Conservation (phyloP, 1,140 invertebrate genomes). For the Wasmannia auropunctata region DNA sequence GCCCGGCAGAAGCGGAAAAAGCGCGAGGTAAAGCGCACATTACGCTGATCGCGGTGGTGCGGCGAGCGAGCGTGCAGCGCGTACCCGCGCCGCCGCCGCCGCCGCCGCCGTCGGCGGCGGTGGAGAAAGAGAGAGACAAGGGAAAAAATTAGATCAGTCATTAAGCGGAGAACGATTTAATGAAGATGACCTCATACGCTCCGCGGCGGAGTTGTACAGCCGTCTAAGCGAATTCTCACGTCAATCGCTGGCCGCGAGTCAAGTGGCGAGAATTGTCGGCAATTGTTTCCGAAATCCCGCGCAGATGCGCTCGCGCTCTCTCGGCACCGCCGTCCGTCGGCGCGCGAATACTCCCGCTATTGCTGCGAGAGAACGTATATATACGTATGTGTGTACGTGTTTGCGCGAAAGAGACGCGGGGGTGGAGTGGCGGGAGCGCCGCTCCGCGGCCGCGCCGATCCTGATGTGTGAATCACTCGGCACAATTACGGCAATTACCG, state of each 20-base stretch:
- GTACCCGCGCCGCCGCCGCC: too few species aligned
- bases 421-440: slow-evolving; percentile 51
- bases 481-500: slow-evolving; percentile 85
- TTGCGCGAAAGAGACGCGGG: slow-evolving; percentile 55
- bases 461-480: slow-evolving; percentile 86
- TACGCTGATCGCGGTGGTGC: background rate
- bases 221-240: slow-evolving; percentile 85
- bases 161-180: slow-evolving; percentile 85
- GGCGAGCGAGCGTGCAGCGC: slow-evolving; percentile 7
- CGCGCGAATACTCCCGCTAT: slow-evolving; percentile 62
- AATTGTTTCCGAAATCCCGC: slow-evolving; percentile 86
- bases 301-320: slow-evolving; percentile 79
- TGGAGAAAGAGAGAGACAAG: slow-evolving; percentile 62
- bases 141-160: slow-evolving; percentile 84
- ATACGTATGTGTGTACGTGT: slow-evolving; percentile 31
- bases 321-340: slow-evolving; percentile 4
- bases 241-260: slow-evolving; percentile 84
- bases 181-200: slow-evolving; percentile 85
- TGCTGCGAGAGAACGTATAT: background rate
- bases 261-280: slow-evolving; percentile 86
- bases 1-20: slow-evolving; percentile 6
- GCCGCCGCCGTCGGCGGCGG: slow-evolving; percentile 41
- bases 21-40: background rate
- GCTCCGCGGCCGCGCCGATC: slow-evolving; percentile 72
- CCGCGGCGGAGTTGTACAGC: slow-evolving; percentile 77